phyloP scores from a whole-genome alignment of 2,113 vertebrate species.

The Phocoena phocoena region DNA sequence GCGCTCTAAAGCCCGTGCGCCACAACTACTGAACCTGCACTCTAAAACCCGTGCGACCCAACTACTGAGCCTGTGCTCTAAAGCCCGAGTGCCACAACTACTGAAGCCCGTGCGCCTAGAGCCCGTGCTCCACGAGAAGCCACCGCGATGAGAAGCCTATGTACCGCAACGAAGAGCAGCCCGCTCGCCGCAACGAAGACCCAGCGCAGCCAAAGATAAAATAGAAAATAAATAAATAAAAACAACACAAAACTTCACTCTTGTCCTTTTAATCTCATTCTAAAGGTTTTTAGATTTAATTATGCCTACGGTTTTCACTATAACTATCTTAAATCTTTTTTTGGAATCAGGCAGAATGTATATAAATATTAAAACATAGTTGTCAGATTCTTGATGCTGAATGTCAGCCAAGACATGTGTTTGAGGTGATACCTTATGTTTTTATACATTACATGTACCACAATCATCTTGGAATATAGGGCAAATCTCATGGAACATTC shows the following conservation, averaged over 20 bases:
- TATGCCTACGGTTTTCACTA: background rate
- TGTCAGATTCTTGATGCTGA: conserved; percentile 14
- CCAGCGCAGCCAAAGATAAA: no score
- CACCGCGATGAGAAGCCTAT: no score
- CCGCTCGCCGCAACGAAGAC: no score
- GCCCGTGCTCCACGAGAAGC: no score
- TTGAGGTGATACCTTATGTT: background rate
- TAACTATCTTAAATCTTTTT: background rate
- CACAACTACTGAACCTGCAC: no score
- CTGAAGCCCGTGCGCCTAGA: no score
- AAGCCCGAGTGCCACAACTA: no score
- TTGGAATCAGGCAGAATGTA: background rate
- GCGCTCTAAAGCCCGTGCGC: no score
- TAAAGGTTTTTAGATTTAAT: background rate
- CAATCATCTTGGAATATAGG: background rate
- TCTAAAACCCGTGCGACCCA: no score
- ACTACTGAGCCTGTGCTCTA: no score
- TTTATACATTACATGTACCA: background rate
- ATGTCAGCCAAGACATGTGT: background rate
- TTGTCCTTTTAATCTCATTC: conserved; percentile 1
- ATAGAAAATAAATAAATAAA: no score
- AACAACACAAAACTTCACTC: background rate
- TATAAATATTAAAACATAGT: conserved; percentile 10
- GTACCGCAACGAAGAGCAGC: no score
- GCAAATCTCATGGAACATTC: background rate